phyloP scores from a whole-genome alignment of 2,888 invertebrate genomes.

The Brachypalpus laphriformis region DNA sequence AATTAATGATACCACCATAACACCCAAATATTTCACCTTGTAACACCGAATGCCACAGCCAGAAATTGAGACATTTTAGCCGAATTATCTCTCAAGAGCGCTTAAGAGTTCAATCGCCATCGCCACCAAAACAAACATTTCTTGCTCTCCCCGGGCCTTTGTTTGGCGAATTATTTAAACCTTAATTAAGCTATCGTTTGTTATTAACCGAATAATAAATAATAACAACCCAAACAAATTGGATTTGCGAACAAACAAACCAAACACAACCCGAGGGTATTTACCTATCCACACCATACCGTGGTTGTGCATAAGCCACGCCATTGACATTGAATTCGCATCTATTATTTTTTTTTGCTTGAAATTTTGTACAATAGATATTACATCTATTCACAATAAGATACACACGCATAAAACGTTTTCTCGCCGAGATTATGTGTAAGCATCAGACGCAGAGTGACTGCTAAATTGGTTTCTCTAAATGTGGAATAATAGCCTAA shows the following conservation, averaged over 20 bases:
- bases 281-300: slow-evolving; percentile 38
- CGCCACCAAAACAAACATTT: slow-evolving; percentile 22
- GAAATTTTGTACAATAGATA: slow-evolving; percentile 29
- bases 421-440: slow-evolving; percentile 27
- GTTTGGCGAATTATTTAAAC: slow-evolving; percentile 30
- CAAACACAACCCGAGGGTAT: slow-evolving; percentile 47
- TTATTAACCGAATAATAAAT: slow-evolving; percentile 33
- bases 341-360: slow-evolving; percentile 57
- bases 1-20: slow-evolving; percentile 15
- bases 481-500: slow-evolving; percentile 62
- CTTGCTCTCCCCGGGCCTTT: not conserved
- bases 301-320: slow-evolving; percentile 29
- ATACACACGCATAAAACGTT: slow-evolving; percentile 23
- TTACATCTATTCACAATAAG: not conserved
- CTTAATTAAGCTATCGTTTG: slow-evolving; percentile 60
- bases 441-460: slow-evolving; percentile 19
- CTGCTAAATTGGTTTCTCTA: slow-evolving; percentile 68
- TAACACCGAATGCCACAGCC: not conserved
- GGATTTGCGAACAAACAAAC: slow-evolving; percentile 31
- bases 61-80: slow-evolving; percentile 4
- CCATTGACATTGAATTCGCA: slow-evolving; percentile 56
- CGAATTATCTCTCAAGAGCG: slow-evolving; percentile 23
- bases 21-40: slow-evolving; percentile 18
- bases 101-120: slow-evolving; percentile 31
- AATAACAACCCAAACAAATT: slow-evolving; percentile 48